Percentiles rank a stretch among this genome's conserved stretches.
Evolutionary conservation across 2,113 vertebrate species (phyloP).

Genomic region (Semnornis frantzii): DNA sequence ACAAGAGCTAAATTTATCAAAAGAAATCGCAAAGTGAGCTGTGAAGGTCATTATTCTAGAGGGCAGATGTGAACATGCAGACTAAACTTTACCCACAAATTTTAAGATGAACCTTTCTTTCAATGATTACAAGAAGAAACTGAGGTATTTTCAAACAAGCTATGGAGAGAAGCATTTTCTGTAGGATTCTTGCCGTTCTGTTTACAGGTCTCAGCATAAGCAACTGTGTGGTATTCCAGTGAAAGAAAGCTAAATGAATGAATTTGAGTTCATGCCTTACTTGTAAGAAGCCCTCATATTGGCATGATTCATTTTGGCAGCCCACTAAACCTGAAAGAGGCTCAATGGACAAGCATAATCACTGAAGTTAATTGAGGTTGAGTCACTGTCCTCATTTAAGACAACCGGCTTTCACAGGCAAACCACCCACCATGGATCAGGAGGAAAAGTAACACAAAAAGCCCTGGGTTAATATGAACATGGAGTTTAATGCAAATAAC

Average conservation of each 20-base stretch:
- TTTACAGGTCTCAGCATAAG: background rate
- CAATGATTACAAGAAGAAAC: background rate
- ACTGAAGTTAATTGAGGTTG: conserved; percentile 10
- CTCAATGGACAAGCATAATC: conserved; percentile 27
- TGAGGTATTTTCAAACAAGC: background rate
- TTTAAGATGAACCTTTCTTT: background rate
- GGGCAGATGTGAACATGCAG: background rate
- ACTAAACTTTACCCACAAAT: background rate
- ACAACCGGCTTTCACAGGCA: too few relatives aligned
- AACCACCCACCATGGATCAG: too few relatives aligned
- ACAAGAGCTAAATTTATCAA: background rate
- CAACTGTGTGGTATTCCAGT: background rate
- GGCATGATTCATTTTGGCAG: background rate
- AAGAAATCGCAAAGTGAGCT: background rate
- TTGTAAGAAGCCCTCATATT: background rate
- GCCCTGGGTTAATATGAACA: too few relatives aligned
- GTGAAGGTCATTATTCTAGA: background rate
- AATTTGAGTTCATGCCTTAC: background rate
- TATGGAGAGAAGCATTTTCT: background rate
- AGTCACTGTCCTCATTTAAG: background rate
- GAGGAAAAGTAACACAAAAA: too few relatives aligned
- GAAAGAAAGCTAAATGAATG: background rate
- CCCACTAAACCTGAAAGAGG: background rate
- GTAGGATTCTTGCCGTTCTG: background rate
- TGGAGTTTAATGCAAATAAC: too few relatives aligned